Conservation (phyloP, 2,888 invertebrate species). For the Coremacera marginata region DNA sequence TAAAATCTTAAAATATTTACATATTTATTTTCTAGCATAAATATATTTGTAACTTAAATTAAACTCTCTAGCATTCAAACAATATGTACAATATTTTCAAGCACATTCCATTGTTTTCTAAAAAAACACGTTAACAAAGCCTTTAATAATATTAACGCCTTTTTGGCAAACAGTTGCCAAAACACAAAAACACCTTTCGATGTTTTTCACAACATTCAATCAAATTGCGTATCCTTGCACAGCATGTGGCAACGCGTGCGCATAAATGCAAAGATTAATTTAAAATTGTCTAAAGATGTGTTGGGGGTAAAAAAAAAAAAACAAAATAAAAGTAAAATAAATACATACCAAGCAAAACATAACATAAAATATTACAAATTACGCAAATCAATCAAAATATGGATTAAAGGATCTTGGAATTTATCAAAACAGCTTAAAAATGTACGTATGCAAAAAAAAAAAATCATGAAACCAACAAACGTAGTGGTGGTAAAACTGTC, state of each 20-base stretch:
- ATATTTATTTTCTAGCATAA: no score
- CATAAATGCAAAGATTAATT: neutral
- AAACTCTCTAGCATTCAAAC: no score
- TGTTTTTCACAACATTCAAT: neutral
- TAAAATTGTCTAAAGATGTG: conserved; percentile 18
- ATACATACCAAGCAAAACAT: no score
- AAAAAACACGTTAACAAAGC: no score
- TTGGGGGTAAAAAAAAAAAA: neutral
- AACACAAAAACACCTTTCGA: neutral
- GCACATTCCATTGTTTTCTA: no score
- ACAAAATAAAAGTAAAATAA: no score
- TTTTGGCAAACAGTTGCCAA: neutral
- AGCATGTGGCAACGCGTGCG: conserved; percentile 25
- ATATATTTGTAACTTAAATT: no score
- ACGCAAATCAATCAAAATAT: conserved; percentile 36
- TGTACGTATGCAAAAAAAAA: neutral
- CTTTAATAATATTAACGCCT: neutral
- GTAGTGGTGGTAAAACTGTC: neutral
- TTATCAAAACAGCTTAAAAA: conserved; percentile 24
- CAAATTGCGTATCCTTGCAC: neutral
- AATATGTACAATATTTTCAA: no score
- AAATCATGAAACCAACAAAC: neutral
- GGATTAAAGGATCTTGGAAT: conserved; percentile 35
- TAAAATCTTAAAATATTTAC: no score
- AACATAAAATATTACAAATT: conserved; percentile 6